A percentile compares a stretch with the other conserved stretches of the same genome.
Conservation (phyloP, 2,113 vertebrate genomes). For the Chaetodon trifascialis region DNA sequence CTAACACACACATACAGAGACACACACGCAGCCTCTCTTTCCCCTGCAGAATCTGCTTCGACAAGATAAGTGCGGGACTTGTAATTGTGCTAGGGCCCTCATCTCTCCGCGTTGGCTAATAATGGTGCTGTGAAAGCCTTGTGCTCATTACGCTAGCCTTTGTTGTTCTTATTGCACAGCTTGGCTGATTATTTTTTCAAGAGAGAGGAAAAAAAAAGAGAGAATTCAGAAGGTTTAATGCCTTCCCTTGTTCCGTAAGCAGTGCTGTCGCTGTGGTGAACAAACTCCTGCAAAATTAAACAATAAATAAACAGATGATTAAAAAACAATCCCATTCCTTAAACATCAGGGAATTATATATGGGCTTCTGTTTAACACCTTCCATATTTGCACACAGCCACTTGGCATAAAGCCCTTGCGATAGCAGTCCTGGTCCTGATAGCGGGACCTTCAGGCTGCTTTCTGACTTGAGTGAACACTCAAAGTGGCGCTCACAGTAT, state of each 20-base stretch:
- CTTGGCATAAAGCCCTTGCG: conserved; percentile 30
- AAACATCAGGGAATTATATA: conserved; percentile 29
- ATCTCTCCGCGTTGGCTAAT: conserved; percentile 72
- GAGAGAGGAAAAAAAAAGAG: not conserved
- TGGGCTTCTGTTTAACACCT: conserved; percentile 30
- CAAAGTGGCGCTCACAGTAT: conserved; percentile 51
- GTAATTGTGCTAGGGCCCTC: conserved; percentile 78
- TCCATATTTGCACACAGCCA: conserved; percentile 43
- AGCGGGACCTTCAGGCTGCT: conserved; percentile 42
- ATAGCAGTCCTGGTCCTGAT: conserved; percentile 39
- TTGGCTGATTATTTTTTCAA: conserved; percentile 73
- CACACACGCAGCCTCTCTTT: conserved; percentile 35
- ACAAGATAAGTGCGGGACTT: conserved; percentile 80
- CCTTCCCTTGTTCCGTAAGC: conserved; percentile 63
- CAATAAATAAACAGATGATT: conserved; percentile 58
- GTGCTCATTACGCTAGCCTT: conserved; percentile 75
- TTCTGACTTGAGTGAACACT: conserved; percentile 61
- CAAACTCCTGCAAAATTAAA: conserved; percentile 51
- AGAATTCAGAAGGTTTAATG: conserved; percentile 70
- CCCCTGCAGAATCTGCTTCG: conserved; percentile 73
- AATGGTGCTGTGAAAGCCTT: conserved; percentile 72
- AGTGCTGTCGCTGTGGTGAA: conserved; percentile 23
- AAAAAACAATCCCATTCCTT: conserved; percentile 5
- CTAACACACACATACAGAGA: conserved; percentile 20
- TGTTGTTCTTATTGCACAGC: conserved; percentile 74